Base-by-base conservation (phyloP, 35 echinoderm and acorn worm genomes). In the Ophiothrix spiculata region DNA sequence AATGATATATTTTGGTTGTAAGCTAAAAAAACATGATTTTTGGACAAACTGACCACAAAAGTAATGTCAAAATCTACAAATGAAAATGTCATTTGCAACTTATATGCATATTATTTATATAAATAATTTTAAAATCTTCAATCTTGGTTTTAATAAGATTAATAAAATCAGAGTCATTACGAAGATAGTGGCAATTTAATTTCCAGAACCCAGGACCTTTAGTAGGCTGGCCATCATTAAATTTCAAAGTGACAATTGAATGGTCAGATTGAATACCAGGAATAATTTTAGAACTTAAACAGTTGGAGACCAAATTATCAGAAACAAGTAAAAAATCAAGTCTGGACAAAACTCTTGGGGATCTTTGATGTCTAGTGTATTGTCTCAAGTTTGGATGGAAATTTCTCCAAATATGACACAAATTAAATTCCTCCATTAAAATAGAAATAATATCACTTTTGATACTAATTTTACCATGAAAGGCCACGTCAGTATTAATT, bases 401-500 rank as follows among this genome's bases (percentile, higher is more conserved):
- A 69, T 69, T 15, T 69, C 60, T 69, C 60, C 60, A 69, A 28
- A 69, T 69, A n/a, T 69, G 16, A 69, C 60, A 69, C 29, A 69
- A 69, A 69, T 69, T 69, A 69, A 69, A 69, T 69, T 69, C 60
- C 2, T 69, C 60, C 60, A 69, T 69, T 28, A 69, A 69, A 1
- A 69, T 28, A 12, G 23, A n/a, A 69, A 69, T n/a, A 12, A 2
- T 69, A 25, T 15, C 60, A 69, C 16, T 25, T 25, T 69, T 15
- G 29, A 69, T 28, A 69, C 29, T 69, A n/a, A n/a, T n/a, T 15
- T n/a, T n/a, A n/a, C n/a, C n/a, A n/a, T n/a, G n/a, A n/a, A n/a
- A n/a, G n/a, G n/a, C n/a, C n/a, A n/a, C n/a, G n/a, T n/a, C n/a
- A n/a, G n/a, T n/a, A n/a, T n/a, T n/a, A n/a, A n/a, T n/a, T n/a